These are phyloP conservation scores for Zoroaster sp. DNA, from an alignment of 53 echinoderm and acorn worm genomes.

Conservation along the genomic window DNA sequence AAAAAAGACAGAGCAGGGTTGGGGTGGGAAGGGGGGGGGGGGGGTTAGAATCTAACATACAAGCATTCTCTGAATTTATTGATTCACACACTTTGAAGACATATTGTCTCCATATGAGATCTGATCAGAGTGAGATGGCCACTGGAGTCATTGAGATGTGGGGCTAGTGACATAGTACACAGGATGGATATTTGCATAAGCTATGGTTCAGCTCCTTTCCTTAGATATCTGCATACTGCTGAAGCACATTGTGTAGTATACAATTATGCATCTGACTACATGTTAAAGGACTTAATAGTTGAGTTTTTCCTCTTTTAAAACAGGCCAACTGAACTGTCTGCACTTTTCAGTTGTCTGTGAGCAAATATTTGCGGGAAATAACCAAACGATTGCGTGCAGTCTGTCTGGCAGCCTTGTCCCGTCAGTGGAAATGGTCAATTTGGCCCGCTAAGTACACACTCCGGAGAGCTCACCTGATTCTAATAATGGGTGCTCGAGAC, in stretches of 20 bases:
- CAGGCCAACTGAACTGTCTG: background rate
- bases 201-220: background rate
- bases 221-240: background rate
- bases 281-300: too few relatives aligned
- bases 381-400: background rate
- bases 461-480: background rate
- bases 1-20: background rate
- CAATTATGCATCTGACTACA: too few relatives aligned
- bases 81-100: too few relatives aligned
- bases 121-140: background rate
- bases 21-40: background rate
- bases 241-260: too few relatives aligned
- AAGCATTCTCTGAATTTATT: too few relatives aligned
- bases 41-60: too few relatives aligned
- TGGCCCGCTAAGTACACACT: background rate
- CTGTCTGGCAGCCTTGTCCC: background rate
- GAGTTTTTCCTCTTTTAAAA: too few relatives aligned
- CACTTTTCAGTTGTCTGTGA: background rate
- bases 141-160: background rate
- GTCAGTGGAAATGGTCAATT: background rate
- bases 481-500: background rate
- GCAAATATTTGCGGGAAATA: background rate
- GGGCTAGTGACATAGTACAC: slow-evolving; percentile 4
- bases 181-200: slow-evolving; percentile 16
- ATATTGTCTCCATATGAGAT: background rate